phyloP scores from a whole-genome alignment of 2,888 invertebrate species.

The Sinelater perroti region DNA sequence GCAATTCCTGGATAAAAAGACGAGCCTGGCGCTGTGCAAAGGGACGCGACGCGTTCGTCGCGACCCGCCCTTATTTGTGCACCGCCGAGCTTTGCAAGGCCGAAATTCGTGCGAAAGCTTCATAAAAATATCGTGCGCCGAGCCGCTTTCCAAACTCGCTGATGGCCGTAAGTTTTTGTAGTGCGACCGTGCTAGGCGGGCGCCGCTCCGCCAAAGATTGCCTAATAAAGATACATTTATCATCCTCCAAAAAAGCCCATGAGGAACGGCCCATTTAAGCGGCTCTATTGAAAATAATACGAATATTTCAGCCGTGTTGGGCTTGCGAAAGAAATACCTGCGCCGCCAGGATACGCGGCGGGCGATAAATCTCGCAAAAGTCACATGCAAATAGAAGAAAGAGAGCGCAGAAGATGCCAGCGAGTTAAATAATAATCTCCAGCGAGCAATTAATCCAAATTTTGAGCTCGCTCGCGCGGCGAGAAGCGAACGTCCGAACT shows the following conservation, averaged over 20 bases:
- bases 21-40: not conserved
- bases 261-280: conserved; percentile 42
- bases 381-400: conserved; percentile 38
- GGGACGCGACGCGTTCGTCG: not conserved
- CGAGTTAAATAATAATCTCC: conserved; percentile 39
- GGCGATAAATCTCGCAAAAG: conserved; percentile 35
- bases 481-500: conserved; percentile 23
- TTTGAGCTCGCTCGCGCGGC: conserved; percentile 29
- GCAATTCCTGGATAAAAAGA: conserved; percentile 37
- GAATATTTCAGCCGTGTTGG: conserved; percentile 40
- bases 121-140: conserved; percentile 37
- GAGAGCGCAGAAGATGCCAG: conserved; percentile 30
- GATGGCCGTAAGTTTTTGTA: conserved; percentile 28
- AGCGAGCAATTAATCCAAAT: conserved; percentile 39
- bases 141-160: conserved; percentile 36
- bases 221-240: conserved; percentile 44
- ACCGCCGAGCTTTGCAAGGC: not conserved
- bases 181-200: conserved; percentile 36
- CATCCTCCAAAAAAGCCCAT: conserved; percentile 39
- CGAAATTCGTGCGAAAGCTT: conserved; percentile 15
- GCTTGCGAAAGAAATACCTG: conserved; percentile 44
- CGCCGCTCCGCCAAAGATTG: conserved; percentile 33
- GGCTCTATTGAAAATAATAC: conserved; percentile 41
- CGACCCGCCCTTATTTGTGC: not conserved
- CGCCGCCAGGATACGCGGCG: conserved; percentile 29